Evolutionary conservation across 2,888 invertebrate genomes (phyloP), one percentile per base, ranked within the genome.

Genomic region (Habroteleia sp.): DNA sequence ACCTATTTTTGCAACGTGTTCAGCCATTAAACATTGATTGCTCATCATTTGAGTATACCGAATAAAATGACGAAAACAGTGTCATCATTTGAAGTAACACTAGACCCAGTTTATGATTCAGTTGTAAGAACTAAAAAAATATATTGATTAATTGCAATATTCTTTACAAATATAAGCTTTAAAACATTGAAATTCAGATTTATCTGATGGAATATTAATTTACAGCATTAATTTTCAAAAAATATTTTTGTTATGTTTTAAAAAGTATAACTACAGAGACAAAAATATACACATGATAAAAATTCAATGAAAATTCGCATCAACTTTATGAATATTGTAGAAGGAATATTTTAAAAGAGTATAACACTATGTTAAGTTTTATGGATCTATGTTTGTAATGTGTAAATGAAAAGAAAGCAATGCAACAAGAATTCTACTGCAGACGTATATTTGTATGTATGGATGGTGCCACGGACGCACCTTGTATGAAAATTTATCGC

Each of bases 401-500:
- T 42, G 41, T 41, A 33, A 37, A 23, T 13, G 10, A 60, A 69
- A 50, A 42, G 54, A 33, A 60, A 42, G 23, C 39, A 10, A 35
- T 48, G 20, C 4, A 39, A 58, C 56, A 41, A 50, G 48, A 65
- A 54, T 58, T 60, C 50, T 35, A 42, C 52, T 42, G n/a, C n/a
- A n/a, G n/a, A 42, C 54, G 35, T 54, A 11, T 56, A 29, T 25
- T 33, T 6, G 39, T 39, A 23, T 44, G 20, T 33, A 31, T 10
- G 29, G 17, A 35, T 37, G 35, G 14, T 27, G 17, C 54, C 11
- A 29, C 52, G 8, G 62, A 44, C 69, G 46, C 44, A 52, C 6
- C 20, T 52, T 25, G 37, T 42, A 50, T 69, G 52, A 54, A 69
- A 69, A 69, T 69, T 62, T 69, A 69, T 69, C 69, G 39, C 60